A percentile compares a stretch with the other conserved stretches of the same genome.
Conservation (phyloP, 1,140 invertebrate species). For the Drosophila prosaltans region DNA sequence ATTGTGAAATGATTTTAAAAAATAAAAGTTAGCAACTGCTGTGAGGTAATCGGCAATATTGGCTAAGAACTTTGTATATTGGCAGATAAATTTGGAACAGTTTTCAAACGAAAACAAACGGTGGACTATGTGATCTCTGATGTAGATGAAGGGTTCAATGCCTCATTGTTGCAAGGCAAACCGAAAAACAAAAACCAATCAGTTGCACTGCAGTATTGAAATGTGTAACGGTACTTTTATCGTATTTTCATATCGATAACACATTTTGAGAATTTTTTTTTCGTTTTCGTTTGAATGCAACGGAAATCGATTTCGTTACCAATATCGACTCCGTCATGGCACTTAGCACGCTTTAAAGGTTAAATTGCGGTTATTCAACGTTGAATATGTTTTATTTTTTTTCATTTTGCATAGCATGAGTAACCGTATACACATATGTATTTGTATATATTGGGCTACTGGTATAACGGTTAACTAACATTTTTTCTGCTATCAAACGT, state of each 20-base stretch:
- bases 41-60: too few relatives aligned
- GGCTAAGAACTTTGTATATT: background rate
- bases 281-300: too few relatives aligned
- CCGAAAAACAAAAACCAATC: too few relatives aligned
- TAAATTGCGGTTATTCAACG: background rate
- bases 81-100: constrained; percentile 17
- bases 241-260: background rate
- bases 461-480: background rate
- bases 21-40: constrained; percentile 45
- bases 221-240: too few relatives aligned
- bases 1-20: constrained; percentile 73
- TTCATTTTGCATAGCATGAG: background rate
- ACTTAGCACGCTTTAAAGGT: constrained; percentile 1
- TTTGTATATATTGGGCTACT: too few relatives aligned
- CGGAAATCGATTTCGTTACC: constrained; percentile 1
- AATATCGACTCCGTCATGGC: background rate
- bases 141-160: too few relatives aligned
- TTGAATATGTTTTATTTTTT: background rate
- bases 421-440: too few relatives aligned
- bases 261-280: too few relatives aligned
- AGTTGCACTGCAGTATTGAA: too few relatives aligned
- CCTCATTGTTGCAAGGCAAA: too few relatives aligned
- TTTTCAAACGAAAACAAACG: too few relatives aligned
- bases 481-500: background rate
- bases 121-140: too few relatives aligned